A percentile compares a stretch with the other conserved stretches of the same genome.
These are phyloP conservation scores for Falcunculus frontatus DNA, from an alignment of 2,113 vertebrate species.

Conservation along the genomic window DNA sequence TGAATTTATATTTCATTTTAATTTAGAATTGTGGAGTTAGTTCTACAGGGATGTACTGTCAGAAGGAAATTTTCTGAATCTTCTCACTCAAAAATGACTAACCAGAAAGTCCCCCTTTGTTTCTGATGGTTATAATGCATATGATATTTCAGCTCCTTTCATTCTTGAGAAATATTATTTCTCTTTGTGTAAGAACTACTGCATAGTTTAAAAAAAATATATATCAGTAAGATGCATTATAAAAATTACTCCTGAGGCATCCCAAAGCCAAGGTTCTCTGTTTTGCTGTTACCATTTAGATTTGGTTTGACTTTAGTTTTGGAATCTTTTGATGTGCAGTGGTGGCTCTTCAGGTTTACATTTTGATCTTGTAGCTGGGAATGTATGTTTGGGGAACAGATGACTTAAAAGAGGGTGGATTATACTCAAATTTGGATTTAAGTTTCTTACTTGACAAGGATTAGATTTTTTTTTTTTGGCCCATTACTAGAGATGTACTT, in stretches of 20 bases:
- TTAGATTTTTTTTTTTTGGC: not conserved
- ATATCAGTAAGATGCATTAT: not conserved
- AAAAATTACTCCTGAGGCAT: not conserved
- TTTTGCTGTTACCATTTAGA: not conserved
- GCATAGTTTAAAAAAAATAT: not conserved
- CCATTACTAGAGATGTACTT: not conserved
- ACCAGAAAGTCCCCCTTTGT: not conserved
- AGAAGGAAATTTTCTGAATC: not conserved
- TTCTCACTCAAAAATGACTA: not conserved
- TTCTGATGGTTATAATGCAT: not conserved
- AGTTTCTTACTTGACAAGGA: conserved; percentile 4
- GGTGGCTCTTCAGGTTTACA: not conserved
- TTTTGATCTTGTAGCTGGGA: not conserved
- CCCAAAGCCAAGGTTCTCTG: not conserved
- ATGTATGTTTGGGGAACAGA: not conserved
- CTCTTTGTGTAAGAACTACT: not conserved
- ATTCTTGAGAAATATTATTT: not conserved
- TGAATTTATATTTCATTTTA: not conserved
- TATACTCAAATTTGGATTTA: not conserved
- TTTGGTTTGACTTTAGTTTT: not conserved
- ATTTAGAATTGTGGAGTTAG: not conserved
- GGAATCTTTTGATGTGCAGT: not conserved
- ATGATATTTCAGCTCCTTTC: not conserved
- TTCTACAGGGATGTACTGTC: not conserved
- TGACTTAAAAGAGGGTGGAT: not conserved